Conservation (phyloP, 2,888 invertebrate species). For the Nebria brevicollis region DNA sequence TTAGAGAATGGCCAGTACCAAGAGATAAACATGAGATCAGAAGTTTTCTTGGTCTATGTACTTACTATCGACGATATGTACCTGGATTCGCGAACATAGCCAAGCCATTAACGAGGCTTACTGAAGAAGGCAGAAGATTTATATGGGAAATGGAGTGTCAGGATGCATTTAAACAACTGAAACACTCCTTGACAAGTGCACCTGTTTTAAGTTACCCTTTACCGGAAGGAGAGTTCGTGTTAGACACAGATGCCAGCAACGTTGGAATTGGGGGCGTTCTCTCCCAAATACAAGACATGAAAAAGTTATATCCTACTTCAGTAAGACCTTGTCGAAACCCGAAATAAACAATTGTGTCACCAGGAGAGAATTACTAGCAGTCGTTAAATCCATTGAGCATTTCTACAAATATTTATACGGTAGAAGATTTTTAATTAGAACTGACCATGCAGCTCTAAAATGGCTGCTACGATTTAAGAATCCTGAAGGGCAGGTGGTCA, state of each 20-base stretch:
- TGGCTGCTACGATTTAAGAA: conserved; percentile 56
- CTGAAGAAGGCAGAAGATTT: too few relatives aligned
- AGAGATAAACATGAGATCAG: conserved; percentile 42
- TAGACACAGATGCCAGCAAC: conserved; percentile 4
- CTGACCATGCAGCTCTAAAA: conserved; percentile 55
- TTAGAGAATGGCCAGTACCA: conserved; percentile 49
- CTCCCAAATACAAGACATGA: conserved; percentile 42
- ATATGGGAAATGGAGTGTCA: too few relatives aligned
- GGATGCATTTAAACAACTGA: too few relatives aligned
- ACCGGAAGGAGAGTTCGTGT: neutral
- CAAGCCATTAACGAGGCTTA: too few relatives aligned
- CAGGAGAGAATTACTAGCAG: conserved; percentile 52
- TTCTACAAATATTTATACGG: conserved; percentile 53
- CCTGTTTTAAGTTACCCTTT: neutral
- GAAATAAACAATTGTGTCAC: conserved; percentile 53
- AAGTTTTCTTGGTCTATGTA: conserved; percentile 52
- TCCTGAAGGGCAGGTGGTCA: conserved; percentile 34
- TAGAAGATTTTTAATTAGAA: conserved; percentile 52
- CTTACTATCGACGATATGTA: conserved; percentile 49
- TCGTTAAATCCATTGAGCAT: conserved; percentile 52
- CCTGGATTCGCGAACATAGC: conserved; percentile 47
- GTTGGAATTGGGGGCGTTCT: conserved; percentile 8
- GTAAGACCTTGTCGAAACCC: conserved; percentile 46
- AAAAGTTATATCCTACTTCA: conserved; percentile 32
- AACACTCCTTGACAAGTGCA: too few relatives aligned